Percentiles rank a stretch among this genome's conserved stretches.
Evolutionary conservation across 2,113 vertebrate species (phyloP).

Genomic region (Coryphaenoides rupestris): DNA sequence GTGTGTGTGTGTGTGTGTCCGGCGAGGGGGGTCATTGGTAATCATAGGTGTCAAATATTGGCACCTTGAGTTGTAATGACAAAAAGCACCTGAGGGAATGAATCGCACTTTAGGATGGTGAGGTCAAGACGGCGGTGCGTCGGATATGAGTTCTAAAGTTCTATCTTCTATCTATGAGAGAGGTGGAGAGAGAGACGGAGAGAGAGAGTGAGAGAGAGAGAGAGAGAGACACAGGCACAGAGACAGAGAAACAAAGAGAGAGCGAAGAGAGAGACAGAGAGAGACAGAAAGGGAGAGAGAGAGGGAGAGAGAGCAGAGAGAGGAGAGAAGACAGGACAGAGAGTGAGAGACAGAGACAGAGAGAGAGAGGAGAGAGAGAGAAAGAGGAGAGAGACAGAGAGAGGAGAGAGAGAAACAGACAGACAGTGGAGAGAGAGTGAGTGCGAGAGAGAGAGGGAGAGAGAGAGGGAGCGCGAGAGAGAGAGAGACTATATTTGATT

Average conservation of each 20-base stretch:
- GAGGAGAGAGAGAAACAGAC: not conserved
- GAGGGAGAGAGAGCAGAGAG: too few species aligned
- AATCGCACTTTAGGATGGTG: not conserved
- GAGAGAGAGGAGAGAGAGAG: too few species aligned
- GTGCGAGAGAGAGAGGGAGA: too few species aligned
- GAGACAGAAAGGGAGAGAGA: constrained; percentile 1
- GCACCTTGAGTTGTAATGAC: constrained; percentile 24
- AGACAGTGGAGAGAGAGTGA: too few species aligned
- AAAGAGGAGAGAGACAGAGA: too few species aligned
- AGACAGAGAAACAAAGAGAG: not conserved
- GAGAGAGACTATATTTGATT: constrained; percentile 23
- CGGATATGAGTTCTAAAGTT: too few species aligned
- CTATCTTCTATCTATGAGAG: too few species aligned
- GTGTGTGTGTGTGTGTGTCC: too few species aligned
- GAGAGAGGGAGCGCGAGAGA: too few species aligned
- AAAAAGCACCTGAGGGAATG: constrained; percentile 30
- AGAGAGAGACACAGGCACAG: not conserved
- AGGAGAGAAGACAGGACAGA: too few species aligned
- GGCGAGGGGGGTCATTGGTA: constrained; percentile 29
- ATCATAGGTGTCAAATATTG: constrained; percentile 26
- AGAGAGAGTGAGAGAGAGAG: not conserved
- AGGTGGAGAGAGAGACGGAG: too few species aligned
- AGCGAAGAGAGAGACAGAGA: not conserved
- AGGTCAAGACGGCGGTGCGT: not conserved
- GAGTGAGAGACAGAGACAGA: too few species aligned